These are phyloP conservation scores for Acrobasis suavella DNA, from an alignment of 2,888 invertebrate species.

Conservation along the genomic window DNA sequence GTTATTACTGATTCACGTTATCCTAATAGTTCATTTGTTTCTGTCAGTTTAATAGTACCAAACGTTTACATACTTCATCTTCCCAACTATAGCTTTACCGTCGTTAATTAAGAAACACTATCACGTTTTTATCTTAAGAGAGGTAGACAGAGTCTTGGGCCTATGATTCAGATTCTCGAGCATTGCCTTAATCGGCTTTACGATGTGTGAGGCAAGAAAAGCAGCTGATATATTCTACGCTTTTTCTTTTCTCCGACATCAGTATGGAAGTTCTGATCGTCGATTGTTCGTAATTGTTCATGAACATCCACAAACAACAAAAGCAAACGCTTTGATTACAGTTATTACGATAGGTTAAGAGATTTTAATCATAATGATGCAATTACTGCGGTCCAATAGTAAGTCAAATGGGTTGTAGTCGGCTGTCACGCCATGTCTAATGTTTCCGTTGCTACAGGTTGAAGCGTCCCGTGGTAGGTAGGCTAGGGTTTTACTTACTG, in stretches of 20 bases:
- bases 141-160: too few relatives aligned
- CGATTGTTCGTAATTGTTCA: constrained; percentile 8
- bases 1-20: neutral
- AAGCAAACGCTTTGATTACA: constrained; percentile 11
- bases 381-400: constrained; percentile 16
- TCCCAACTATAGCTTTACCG: neutral
- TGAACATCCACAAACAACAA: constrained; percentile 10
- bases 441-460: constrained; percentile 23
- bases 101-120: too few relatives aligned
- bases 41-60: neutral
- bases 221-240: neutral
- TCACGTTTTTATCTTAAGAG: too few relatives aligned
- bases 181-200: too few relatives aligned
- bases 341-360: constrained; percentile 19
- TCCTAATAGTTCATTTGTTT: neutral
- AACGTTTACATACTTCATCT: too few relatives aligned
- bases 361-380: constrained; percentile 21
- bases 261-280: neutral
- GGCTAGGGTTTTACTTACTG: constrained; percentile 7
- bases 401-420: constrained; percentile 15
- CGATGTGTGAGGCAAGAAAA: too few relatives aligned
- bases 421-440: constrained; percentile 21
- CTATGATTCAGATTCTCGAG: too few relatives aligned
- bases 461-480: constrained; percentile 4
- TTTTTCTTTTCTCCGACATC: neutral